Conservation (phyloP, 2,113 vertebrate genomes). For the Climacteris rufus region DNA sequence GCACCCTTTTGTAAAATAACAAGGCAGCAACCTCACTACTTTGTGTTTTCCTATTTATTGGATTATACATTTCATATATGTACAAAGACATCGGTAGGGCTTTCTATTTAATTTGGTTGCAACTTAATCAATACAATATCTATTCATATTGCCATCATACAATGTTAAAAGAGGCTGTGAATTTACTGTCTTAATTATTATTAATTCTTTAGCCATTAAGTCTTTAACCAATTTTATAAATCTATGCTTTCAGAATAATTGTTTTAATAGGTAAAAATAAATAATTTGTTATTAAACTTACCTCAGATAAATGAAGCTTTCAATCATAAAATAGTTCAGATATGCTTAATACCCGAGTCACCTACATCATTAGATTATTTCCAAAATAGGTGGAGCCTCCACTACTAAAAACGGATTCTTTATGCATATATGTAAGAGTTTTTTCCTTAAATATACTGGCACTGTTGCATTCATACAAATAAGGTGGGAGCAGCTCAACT, state of each 20-base stretch:
- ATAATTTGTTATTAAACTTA: constrained; percentile 21
- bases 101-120: neutral
- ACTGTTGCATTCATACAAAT: neutral
- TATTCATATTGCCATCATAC: neutral
- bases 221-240: neutral
- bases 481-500: neutral
- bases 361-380: neutral
- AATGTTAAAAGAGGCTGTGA: neutral
- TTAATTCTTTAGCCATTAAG: neutral
- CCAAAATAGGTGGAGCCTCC: neutral
- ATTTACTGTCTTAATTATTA: neutral
- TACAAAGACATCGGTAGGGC: neutral
- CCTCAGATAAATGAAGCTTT: neutral
- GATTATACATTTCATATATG: neutral
- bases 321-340: neutral
- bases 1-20: neutral
- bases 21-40: neutral
- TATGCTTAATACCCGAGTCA: neutral
- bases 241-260: neutral
- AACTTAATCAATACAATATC: neutral
- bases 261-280: constrained; percentile 28
- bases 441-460: neutral
- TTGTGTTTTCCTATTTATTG: neutral
- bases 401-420: neutral
- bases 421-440: neutral